phyloP scores from a whole-genome alignment of 2,888 invertebrate species.

The Agrochola lychnidis region DNA sequence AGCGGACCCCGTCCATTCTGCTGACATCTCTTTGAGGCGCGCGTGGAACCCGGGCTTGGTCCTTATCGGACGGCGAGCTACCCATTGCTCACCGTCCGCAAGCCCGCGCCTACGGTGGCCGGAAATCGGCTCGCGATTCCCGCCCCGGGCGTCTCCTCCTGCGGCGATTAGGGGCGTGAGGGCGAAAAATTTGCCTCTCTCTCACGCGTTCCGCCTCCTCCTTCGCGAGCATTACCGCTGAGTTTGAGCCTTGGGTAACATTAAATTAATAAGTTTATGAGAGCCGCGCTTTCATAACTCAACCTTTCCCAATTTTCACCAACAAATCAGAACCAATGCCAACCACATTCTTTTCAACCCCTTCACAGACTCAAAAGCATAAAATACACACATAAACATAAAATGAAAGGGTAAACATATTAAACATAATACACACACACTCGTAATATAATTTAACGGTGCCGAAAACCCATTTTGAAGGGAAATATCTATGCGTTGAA shows the following conservation, averaged over 20 bases:
- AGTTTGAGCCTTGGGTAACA: not conserved
- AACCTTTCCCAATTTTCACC: not conserved
- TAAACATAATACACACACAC: constrained; percentile 2
- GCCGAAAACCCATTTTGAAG: constrained; percentile 46
- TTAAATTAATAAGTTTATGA: not conserved
- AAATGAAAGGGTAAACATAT: constrained; percentile 33
- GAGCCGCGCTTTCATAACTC: not conserved
- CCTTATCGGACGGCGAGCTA: too few relatives aligned
- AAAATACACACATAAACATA: constrained; percentile 30
- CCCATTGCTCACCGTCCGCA: too few relatives aligned
- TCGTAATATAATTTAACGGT: constrained; percentile 51
- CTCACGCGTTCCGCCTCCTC: too few relatives aligned
- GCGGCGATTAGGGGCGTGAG: too few relatives aligned
- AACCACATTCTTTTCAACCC: constrained; percentile 21
- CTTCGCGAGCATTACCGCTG: too few relatives aligned
- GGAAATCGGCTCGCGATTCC: too few relatives aligned
- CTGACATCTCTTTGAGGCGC: too few relatives aligned
- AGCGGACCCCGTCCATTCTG: too few relatives aligned
- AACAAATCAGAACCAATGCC: not conserved
- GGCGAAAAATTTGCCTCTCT: too few relatives aligned
- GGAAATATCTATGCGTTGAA: constrained; percentile 53
- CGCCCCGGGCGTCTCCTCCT: too few relatives aligned
- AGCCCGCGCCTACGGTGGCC: too few relatives aligned
- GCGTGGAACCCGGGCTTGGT: too few relatives aligned
- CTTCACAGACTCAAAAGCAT: constrained; percentile 1